These are phyloP conservation scores for Zaprionus tsacasi DNA, from an alignment of 1,140 invertebrate genomes.

Conservation along the genomic window DNA sequence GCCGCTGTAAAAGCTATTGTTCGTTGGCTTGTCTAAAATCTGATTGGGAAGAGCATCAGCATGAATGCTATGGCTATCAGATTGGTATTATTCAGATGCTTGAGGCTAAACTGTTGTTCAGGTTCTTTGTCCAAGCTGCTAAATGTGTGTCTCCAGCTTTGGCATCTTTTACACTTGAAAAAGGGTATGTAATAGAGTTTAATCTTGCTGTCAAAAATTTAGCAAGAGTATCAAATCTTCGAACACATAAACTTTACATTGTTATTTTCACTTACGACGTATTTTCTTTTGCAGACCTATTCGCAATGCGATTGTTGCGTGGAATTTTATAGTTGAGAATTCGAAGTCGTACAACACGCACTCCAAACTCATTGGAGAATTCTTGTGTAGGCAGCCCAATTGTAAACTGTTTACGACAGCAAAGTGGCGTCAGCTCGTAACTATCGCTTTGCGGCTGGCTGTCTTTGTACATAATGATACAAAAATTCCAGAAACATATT, in stretches of 20 bases:
- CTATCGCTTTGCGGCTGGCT: slow-evolving; percentile 47
- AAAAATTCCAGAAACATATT: slow-evolving; percentile 24
- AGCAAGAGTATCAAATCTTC: background rate
- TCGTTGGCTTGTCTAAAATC: slow-evolving; percentile 31
- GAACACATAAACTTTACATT: no score
- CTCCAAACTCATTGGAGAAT: slow-evolving; percentile 21
- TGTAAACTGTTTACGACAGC: slow-evolving; percentile 7
- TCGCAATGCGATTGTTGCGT: slow-evolving; percentile 22
- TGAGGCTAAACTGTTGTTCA: slow-evolving; percentile 35
- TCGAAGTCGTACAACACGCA: slow-evolving; percentile 11
- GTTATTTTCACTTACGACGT: background rate
- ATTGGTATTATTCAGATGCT: slow-evolving; percentile 59
- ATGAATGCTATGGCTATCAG: slow-evolving; percentile 46
- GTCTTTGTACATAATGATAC: slow-evolving; percentile 55
- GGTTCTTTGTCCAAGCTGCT: slow-evolving; percentile 36
- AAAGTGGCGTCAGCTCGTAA: slow-evolving; percentile 40
- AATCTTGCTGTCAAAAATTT: no score
- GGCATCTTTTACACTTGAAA: background rate
- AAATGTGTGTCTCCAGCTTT: slow-evolving; percentile 40
- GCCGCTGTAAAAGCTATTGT: slow-evolving; percentile 53
- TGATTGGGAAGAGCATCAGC: slow-evolving; percentile 27
- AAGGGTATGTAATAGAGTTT: slow-evolving; percentile 52
- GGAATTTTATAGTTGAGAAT: slow-evolving; percentile 45
- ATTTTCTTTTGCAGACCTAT: slow-evolving; percentile 20
- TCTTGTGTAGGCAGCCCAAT: slow-evolving; percentile 36